phyloP scores from a whole-genome alignment of 2,797 vertebrate species.

The Chrysocyon brachyurus region DNA sequence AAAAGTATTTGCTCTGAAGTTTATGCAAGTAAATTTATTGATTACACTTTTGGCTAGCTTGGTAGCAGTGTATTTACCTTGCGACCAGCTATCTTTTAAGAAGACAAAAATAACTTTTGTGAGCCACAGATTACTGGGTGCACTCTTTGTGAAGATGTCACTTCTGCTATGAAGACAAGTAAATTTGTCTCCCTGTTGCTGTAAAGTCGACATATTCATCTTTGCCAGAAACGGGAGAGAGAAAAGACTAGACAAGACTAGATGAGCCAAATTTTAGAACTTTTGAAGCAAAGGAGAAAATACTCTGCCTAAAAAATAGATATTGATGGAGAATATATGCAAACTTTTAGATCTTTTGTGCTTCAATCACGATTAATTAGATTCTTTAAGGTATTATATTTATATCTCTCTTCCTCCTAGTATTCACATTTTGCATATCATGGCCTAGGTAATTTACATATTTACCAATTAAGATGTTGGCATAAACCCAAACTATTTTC shows the following conservation, averaged over 20 bases:
- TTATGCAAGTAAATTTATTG: neutral
- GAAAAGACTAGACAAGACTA: neutral
- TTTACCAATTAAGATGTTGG: constrained; percentile 43
- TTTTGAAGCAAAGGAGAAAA: constrained; percentile 15
- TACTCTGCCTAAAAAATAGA: neutral
- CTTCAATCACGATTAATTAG: constrained; percentile 10
- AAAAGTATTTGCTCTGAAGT: neutral
- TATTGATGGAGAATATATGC: neutral
- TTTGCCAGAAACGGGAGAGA: neutral
- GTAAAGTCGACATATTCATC: neutral
- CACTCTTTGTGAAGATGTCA: neutral
- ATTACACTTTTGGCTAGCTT: neutral
- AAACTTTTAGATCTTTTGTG: neutral
- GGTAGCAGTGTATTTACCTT: neutral
- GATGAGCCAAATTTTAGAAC: constrained; percentile 1
- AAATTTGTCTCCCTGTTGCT: neutral
- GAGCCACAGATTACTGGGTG: neutral
- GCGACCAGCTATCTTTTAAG: neutral
- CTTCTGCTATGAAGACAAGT: neutral
- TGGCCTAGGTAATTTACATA: neutral
- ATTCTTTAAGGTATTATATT: neutral
- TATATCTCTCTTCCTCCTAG: neutral
- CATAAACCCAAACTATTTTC: constrained; percentile 45
- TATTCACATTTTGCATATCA: neutral
- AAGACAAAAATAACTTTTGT: neutral